Evolutionary conservation across 2,888 invertebrate genomes (phyloP).

Genomic region (Dastarcus helophoroides): DNA sequence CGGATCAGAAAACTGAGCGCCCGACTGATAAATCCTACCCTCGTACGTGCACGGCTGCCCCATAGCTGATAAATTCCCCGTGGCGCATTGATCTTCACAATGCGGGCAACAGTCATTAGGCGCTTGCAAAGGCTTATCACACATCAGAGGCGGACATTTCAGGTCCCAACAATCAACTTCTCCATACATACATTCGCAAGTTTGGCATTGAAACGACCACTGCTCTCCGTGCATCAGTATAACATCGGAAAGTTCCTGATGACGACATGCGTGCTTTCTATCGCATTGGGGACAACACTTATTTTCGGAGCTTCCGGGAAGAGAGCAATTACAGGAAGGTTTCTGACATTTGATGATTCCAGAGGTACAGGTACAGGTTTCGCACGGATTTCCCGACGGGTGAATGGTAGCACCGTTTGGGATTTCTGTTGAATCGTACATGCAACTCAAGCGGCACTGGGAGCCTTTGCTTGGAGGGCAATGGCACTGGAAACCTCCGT

Average conservation of each 20-base stretch:
- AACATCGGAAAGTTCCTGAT: slow-evolving; percentile 67
- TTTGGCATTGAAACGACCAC: slow-evolving; percentile 87
- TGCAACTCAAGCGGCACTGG: slow-evolving; percentile 62
- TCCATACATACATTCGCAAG: slow-evolving; percentile 82
- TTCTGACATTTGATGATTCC: slow-evolving; percentile 60
- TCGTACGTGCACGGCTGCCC: slow-evolving; percentile 50
- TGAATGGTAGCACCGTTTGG: slow-evolving; percentile 45
- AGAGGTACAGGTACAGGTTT: slow-evolving; percentile 41
- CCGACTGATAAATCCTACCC: slow-evolving; percentile 47
- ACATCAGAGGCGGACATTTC: slow-evolving; percentile 63
- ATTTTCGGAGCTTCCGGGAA: slow-evolving; percentile 39
- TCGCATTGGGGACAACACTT: slow-evolving; percentile 77
- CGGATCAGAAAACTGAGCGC: slow-evolving; percentile 47
- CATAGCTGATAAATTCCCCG: slow-evolving; percentile 29
- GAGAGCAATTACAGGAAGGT: slow-evolving; percentile 56
- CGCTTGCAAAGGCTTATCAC: slow-evolving; percentile 49
- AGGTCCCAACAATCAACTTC: slow-evolving; percentile 84
- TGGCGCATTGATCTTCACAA: slow-evolving; percentile 49
- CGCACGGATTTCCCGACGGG: slow-evolving; percentile 37
- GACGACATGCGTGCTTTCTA: slow-evolving; percentile 58
- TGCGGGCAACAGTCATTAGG: slow-evolving; percentile 61
- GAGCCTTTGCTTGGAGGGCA: slow-evolving; percentile 44
- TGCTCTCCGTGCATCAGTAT: slow-evolving; percentile 70
- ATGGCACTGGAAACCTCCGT: slow-evolving; percentile 68
- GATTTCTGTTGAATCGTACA: slow-evolving; percentile 55